These are phyloP conservation scores for Salvator merianae DNA, from an alignment of 2,113 vertebrate genomes.

Conservation along the genomic window DNA sequence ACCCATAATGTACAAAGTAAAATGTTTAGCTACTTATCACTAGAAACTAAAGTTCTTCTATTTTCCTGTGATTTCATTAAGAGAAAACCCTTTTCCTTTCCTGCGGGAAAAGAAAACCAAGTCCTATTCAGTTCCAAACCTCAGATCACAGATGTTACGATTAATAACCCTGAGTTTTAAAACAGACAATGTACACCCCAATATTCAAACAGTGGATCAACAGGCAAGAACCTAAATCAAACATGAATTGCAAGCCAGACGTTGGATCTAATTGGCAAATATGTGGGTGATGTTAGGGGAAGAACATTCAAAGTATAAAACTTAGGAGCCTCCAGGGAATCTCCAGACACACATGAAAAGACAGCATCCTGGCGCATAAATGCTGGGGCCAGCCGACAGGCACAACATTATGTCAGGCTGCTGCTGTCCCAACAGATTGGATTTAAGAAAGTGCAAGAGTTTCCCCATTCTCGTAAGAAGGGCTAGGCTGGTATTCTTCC, in stretches of 20 bases:
- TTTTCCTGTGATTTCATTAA: not conserved
- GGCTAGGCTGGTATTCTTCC: too few species aligned
- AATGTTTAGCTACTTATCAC: not conserved
- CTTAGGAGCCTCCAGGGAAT: too few species aligned
- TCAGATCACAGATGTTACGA: not conserved
- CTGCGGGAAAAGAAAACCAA: too few species aligned
- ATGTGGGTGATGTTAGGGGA: too few species aligned
- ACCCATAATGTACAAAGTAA: not conserved
- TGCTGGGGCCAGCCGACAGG: too few species aligned
- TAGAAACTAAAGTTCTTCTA: not conserved
- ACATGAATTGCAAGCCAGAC: not conserved
- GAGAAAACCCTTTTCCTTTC: not conserved
- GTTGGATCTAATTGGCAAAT: not conserved
- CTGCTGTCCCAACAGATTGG: too few species aligned
- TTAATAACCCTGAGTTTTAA: not conserved
- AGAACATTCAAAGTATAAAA: not conserved
- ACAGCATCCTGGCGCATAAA: too few species aligned
- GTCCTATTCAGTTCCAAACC: not conserved
- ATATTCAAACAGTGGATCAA: not conserved
- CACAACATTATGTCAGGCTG: too few species aligned
- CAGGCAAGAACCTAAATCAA: not conserved
- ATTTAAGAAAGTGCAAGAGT: too few species aligned
- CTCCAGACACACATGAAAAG: too few species aligned
- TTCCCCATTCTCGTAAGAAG: too few species aligned
- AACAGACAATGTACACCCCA: not conserved